Percentiles rank a stretch among this genome's conserved stretches.
Evolutionary conservation across 2,113 vertebrate genomes (phyloP).

Genomic region (Murina feae): DNA sequence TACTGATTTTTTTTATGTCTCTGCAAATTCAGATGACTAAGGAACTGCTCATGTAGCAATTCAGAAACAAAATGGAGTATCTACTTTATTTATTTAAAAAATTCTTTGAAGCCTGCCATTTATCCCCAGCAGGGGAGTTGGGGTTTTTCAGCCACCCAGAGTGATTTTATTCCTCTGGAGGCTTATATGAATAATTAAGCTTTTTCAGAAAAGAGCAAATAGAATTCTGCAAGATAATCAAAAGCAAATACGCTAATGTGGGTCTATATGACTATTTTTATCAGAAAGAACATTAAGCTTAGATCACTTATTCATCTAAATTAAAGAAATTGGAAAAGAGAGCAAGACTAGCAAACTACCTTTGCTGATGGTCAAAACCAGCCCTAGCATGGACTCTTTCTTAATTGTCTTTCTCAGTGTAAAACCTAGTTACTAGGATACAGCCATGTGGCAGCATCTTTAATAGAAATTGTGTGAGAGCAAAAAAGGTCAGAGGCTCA

Average conservation of each 20-base stretch:
- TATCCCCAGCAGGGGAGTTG: constrained; percentile 34
- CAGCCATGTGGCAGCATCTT: constrained; percentile 50
- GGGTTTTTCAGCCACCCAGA: constrained; percentile 19
- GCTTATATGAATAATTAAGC: constrained; percentile 59
- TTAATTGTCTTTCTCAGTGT: constrained; percentile 60
- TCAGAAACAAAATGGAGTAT: constrained; percentile 38
- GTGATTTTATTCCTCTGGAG: constrained; percentile 48
- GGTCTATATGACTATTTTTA: constrained; percentile 50
- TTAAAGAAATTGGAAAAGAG: constrained; percentile 28
- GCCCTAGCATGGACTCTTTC: constrained; percentile 45
- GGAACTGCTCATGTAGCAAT: constrained; percentile 22
- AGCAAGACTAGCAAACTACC: constrained; percentile 41
- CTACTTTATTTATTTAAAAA: constrained; percentile 62
- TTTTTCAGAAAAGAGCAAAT: constrained; percentile 57
- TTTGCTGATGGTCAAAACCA: constrained; percentile 23
- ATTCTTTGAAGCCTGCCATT: constrained; percentile 54
- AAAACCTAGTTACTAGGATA: constrained; percentile 67
- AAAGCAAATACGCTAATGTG: constrained; percentile 66
- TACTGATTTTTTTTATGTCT: neutral
- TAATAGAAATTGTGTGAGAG: constrained; percentile 65
- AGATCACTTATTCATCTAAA: constrained; percentile 58
- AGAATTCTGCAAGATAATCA: constrained; percentile 65
- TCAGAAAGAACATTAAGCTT: constrained; percentile 48
- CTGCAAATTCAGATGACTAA: neutral
- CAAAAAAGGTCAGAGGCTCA: constrained; percentile 66